phyloP scores from a whole-genome alignment of 1,140 invertebrate species.

The Bombyx mandarina region DNA sequence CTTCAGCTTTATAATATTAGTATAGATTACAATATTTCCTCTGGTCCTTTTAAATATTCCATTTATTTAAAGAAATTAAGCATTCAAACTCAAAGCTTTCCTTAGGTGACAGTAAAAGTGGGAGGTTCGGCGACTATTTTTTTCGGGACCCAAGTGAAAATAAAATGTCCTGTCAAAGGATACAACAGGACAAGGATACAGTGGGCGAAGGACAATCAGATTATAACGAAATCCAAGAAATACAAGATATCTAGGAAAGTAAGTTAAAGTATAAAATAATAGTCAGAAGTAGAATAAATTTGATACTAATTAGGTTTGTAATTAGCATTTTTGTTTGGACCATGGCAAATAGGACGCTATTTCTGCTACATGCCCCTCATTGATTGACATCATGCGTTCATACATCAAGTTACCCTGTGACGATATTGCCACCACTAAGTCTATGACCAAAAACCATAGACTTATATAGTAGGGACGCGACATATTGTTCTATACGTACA shows the following conservation, averaged over 20 bases:
- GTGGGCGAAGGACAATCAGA: conserved; percentile 86
- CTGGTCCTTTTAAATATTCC: not conserved
- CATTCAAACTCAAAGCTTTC: conserved; percentile 2
- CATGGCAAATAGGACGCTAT: too few species aligned
- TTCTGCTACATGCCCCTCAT: too few species aligned
- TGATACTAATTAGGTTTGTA: too few species aligned
- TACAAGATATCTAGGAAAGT: conserved; percentile 87
- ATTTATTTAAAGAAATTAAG: not conserved
- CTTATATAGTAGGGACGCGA: too few species aligned
- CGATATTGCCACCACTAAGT: too few species aligned
- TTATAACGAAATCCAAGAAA: conserved; percentile 80
- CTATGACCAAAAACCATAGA: too few species aligned
- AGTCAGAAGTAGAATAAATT: not conserved
- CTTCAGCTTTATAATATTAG: too few species aligned
- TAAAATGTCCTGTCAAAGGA: conserved; percentile 90
- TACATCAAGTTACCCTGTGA: too few species aligned
- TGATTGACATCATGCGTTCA: too few species aligned
- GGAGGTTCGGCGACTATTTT: conserved; percentile 89
- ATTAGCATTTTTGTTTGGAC: too few species aligned
- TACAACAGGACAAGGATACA: conserved; percentile 84
- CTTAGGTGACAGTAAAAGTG: conserved; percentile 80
- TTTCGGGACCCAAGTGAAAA: conserved; percentile 88
- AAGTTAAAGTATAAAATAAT: conserved; percentile 1
- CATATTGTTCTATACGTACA: too few species aligned
- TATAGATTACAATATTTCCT: too few species aligned